phyloP scores from a whole-genome alignment of 1,140 invertebrate genomes.

The Drosophila pseudoobscura region DNA sequence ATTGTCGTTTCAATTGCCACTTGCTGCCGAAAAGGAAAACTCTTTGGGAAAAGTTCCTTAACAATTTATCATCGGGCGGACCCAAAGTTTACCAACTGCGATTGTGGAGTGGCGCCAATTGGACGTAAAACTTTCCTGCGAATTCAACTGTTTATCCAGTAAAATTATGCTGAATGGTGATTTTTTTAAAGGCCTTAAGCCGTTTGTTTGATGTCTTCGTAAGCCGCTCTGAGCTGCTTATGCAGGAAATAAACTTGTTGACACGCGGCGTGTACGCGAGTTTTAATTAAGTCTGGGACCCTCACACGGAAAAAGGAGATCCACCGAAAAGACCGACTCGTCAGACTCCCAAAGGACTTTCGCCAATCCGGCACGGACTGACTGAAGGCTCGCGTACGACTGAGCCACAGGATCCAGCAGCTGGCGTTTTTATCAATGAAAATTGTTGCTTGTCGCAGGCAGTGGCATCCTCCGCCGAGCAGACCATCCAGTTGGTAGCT shows the following conservation, averaged over 20 bases:
- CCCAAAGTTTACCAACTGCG: constrained; percentile 27
- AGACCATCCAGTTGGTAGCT: constrained; percentile 8
- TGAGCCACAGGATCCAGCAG: constrained; percentile 57
- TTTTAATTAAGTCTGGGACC: constrained; percentile 31
- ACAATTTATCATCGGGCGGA: constrained; percentile 20
- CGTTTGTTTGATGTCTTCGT: constrained; percentile 8
- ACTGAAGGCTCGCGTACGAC: constrained; percentile 65
- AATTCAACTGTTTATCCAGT: constrained; percentile 21
- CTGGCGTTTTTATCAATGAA: constrained; percentile 78
- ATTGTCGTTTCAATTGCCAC: constrained; percentile 6
- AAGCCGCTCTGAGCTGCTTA: not conserved
- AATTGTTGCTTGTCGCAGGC: constrained; percentile 61
- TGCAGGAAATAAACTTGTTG: constrained; percentile 1
- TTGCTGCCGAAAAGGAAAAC: constrained; percentile 6
- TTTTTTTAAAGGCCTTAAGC: constrained; percentile 9
- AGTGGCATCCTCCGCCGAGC: constrained; percentile 31
- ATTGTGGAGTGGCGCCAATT: constrained; percentile 15
- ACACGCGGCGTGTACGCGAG: constrained; percentile 49
- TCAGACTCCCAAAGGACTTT: not conserved
- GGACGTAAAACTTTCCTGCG: constrained; percentile 15
- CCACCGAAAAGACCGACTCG: constrained; percentile 12
- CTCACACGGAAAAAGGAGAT: not conserved
- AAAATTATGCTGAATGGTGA: constrained; percentile 8
- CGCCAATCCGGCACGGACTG: constrained; percentile 34
- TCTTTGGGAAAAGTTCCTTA: constrained; percentile 28